phyloP scores from a whole-genome alignment of 2,888 invertebrate genomes.

The Pseudococcus jackbeardsleyi region DNA sequence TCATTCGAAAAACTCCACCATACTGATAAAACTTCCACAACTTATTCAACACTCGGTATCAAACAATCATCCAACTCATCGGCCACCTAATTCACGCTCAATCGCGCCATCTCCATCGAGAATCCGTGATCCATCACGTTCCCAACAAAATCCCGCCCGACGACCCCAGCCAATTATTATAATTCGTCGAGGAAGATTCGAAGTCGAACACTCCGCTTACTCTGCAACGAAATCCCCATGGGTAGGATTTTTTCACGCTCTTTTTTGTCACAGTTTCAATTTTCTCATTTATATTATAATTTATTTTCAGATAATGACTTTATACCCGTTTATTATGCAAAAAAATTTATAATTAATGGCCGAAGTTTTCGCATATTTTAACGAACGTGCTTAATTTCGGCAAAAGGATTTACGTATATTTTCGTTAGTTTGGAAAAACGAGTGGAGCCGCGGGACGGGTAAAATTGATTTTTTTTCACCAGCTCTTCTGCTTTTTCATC shows the following conservation, averaged over 20 bases:
- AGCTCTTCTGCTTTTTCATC: conserved; percentile 34
- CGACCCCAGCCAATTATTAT: neutral
- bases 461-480: conserved; percentile 43
- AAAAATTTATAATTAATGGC: conserved; percentile 62
- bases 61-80: no score
- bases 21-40: no score
- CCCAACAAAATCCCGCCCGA: neutral
- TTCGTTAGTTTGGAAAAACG: conserved; percentile 29
- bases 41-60: no score
- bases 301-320: conserved; percentile 63
- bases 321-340: conserved; percentile 59
- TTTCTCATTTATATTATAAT: conserved; percentile 64
- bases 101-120: neutral
- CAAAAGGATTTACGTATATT: conserved; percentile 42
- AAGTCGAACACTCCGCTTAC: neutral
- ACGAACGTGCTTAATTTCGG: conserved; percentile 58
- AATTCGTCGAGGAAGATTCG: conserved; percentile 3
- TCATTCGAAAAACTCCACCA: no score
- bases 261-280: conserved; percentile 59
- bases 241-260: conserved; percentile 17
- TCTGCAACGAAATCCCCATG: neutral
- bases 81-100: no score
- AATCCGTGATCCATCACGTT: conserved; percentile 7
- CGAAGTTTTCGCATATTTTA: conserved; percentile 64
- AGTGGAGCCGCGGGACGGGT: neutral